Evolutionary conservation across 1,140 invertebrate genomes (phyloP).

Genomic region (Ladona fulva): DNA sequence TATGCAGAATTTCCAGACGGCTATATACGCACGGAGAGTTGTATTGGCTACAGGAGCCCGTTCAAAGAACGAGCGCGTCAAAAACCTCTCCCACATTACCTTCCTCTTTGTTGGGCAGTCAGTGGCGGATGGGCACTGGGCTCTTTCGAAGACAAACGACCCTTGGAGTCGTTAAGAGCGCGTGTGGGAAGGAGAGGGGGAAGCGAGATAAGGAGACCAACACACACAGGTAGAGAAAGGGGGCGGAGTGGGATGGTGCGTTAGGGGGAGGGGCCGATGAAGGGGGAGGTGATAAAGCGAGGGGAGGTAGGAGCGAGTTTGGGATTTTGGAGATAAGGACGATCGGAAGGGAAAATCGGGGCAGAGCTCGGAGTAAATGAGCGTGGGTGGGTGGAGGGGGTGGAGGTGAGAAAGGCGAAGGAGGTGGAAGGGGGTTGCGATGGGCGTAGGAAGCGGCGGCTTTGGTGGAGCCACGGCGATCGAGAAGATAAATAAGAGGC

Average conservation of each 20-base stretch:
- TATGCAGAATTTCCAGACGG: too few species aligned
- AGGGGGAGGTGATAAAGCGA: conserved; percentile 2
- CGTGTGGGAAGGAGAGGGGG: neutral
- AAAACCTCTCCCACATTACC: neutral
- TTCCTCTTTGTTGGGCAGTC: neutral
- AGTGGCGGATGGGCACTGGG: neutral
- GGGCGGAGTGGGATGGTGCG: neutral
- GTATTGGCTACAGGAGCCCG: too few species aligned
- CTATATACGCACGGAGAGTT: too few species aligned
- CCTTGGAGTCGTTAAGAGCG: neutral
- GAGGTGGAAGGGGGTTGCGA: neutral
- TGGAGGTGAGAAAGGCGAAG: neutral
- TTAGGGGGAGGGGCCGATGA: neutral
- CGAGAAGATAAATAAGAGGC: neutral
- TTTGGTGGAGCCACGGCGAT: neutral
- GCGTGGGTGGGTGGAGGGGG: neutral
- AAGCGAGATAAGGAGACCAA: neutral
- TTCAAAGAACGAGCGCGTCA: neutral
- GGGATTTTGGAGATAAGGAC: neutral
- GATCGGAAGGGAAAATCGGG: neutral
- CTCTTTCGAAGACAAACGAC: neutral
- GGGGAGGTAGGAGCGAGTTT: neutral
- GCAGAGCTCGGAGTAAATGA: neutral
- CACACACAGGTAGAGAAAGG: neutral
- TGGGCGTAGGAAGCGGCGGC: neutral